Evolutionary conservation across 2,888 invertebrate species (phyloP), one percentile per base, ranked within the genome.

Genomic region (Glyphotaelius pellucidus): DNA sequence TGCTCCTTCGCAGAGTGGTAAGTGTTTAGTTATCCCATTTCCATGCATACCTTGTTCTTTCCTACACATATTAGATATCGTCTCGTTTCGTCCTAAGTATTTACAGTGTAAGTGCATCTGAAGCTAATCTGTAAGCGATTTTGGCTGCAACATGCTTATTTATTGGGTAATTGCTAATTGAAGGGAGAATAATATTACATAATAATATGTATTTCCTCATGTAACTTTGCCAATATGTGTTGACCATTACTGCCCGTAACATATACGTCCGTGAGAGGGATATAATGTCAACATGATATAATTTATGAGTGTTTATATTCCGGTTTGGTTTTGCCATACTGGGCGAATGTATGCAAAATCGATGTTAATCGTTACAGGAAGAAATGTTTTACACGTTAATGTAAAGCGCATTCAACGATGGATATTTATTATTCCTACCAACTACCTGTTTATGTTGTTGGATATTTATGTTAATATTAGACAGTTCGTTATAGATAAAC

Each of bases 331-430:
- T 85, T 12, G 85, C 85, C 35, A n/a, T 81, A 87, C 15, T 32
- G 25, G 52, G 31, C 12, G 87, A 87, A 87, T 87, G 52, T 87
- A 31, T 67, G 52, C 87, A 87, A 87, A 87, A 52, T 31, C n/a
- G 87, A 87, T 87, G 87, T 52, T 52, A 87, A 87, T 87, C 87
- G 30, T 67, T 31, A 31, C 52, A 87, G 87, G 87, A 87, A 87
- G 52, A 67, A 87, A 47, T 87, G 87, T 87, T 85, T 85, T 32
- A n/a, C n/a, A 38, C 38, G 38, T 38, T 38, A 32, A 85, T 35
- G 85, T 85, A 85, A 85, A 85, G 85, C 85, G 31, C 35, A 85
- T 85, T 38, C 85, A 85, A 85, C 31, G 85, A 42, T 85, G 85
- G 85, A 85, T 38, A 38, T 38, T 35, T 38, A 84, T 38, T 85